Evolutionary conservation across 2,888 invertebrate species (phyloP), one percentile per base, ranked within the genome.

Genomic region (Dolomedes plantarius): DNA sequence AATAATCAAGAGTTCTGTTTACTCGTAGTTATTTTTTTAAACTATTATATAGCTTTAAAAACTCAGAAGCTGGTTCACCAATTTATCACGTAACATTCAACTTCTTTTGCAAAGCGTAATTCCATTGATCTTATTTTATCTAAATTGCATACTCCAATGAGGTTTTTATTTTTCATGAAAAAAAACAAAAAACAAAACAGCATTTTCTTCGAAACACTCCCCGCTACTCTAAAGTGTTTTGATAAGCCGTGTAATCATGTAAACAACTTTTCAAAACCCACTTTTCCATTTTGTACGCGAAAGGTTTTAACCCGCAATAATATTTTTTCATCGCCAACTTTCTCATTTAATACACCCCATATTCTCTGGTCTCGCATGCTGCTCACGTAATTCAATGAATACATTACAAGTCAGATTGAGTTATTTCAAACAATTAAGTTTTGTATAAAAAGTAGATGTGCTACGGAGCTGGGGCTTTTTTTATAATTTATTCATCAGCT

Each of bases 301-400:
- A 23, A 56, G 56, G 56, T 56, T 56, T 56, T 23, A 56, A 23
- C 23, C 56, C 23, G 56, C 56, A 56, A 56, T 23, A 23, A 56
- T 56, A 19, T 56, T 46, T 46, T 23, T 56, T 56, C 23, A 19
- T 56, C 23, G 23, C 16, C 16, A 3, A 6, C 13, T 23, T 56
- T 56, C 56, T 56, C 56, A 56, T 23, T 46, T 46, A 46, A 46
- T 46, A 46, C 41, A 46, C 16, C 41, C 41, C 41, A 46, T 46
- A 46, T 16, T 46, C 16, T 11, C 2, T 9, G 6, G 6, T 1
- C 46, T 6, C 23, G 56, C 23, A 56, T 19, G 5, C 65, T 29
- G 11, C 65, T 28, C 65, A 65, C 65, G 65, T 65, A 65, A 29
- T 65, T 65, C 65, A 65, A 65, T 65, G 65, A 65, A 65, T 65